Base-by-base conservation (phyloP, 2,888 invertebrate species). In the Drosophila paucipuncta region DNA sequence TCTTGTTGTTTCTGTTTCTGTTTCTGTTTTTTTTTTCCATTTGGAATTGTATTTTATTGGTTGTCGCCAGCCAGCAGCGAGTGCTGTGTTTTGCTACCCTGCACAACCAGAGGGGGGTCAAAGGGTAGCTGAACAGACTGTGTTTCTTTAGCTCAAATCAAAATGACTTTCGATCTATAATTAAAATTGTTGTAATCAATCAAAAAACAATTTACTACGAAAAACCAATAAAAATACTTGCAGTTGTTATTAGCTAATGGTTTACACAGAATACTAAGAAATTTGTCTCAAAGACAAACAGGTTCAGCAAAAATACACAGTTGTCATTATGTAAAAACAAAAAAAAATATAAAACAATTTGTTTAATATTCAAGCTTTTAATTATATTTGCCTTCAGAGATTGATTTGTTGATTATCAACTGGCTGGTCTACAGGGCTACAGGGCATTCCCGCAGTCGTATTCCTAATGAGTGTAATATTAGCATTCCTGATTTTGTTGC, bases 1-100 rank as follows among this genome's bases (percentile, higher is more conserved):
- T 25, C 16, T 9, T 4, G 4, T 9, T 47, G 18, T 37, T 37
- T 16, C 4, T 9, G 31, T 58, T 59, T 76, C 30, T 31, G 31
- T 60, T 53, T 35, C 33, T 35, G 9, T 31, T 0, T 39, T 41
- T 41, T 9, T 41, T 28, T 30, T 41, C 13, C 6, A 52, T 52
- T 35, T 55, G 60, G 72, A 62, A 62, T 74, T 73, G 76, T 69
- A 68, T 80, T 82, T 89, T 75, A 78, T 76, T 78, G 78, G 78
- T 76, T 84, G 85, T 87, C 76, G 85, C 76, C 76, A 73, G 85
- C 76, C 76, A 73, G 63, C 73, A 68, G 84, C 61, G 43, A 39
- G 39, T 39, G 16, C 33, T 39, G 28, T 13, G 11, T 13, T 1
- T 4, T 4, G 55, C 22, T 74, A 68, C 74, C 62, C 75, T 58